phyloP scores from a whole-genome alignment of 1,140 invertebrate genomes.

The Potamilus streckersoni region DNA sequence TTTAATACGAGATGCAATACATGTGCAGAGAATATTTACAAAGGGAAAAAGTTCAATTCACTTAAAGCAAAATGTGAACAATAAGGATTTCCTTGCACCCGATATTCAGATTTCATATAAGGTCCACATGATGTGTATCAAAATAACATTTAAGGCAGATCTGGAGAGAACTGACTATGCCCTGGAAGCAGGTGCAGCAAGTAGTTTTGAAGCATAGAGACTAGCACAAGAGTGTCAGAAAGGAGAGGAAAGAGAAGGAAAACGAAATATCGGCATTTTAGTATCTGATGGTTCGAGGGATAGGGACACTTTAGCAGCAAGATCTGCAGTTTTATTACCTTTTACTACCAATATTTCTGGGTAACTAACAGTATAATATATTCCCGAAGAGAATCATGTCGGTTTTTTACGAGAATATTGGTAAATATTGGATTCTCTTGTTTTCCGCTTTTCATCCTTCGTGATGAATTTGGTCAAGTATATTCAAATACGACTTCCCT shows the following conservation, averaged over 20 bases:
- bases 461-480: too few species aligned
- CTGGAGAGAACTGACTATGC: conserved; percentile 98
- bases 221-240: conserved; percentile 95
- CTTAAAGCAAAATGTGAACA: conserved; percentile 99
- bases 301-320: conserved; percentile 70
- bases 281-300: conserved; percentile 93
- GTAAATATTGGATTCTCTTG: too few species aligned
- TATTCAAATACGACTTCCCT: too few species aligned
- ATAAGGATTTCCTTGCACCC: conserved; percentile 97
- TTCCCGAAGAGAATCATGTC: conserved; percentile 74
- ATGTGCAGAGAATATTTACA: conserved; percentile 99
- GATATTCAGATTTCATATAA: conserved; percentile 93
- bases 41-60: too few species aligned
- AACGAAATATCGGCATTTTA: conserved; percentile 99
- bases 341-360: too few species aligned
- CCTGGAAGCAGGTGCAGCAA: conserved; percentile 97
- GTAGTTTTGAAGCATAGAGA: conserved; percentile 99
- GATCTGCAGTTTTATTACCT: too few species aligned
- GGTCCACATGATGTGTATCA: conserved; percentile 97
- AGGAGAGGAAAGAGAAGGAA: conserved; percentile 91
- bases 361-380: too few species aligned
- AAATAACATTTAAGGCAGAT: conserved; percentile 98
- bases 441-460: too few species aligned
- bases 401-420: too few species aligned
- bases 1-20: conserved; percentile 99